These are phyloP conservation scores for Corythoichthys haematopterus DNA, from an alignment of 2,113 vertebrate species.

Conservation along the genomic window DNA sequence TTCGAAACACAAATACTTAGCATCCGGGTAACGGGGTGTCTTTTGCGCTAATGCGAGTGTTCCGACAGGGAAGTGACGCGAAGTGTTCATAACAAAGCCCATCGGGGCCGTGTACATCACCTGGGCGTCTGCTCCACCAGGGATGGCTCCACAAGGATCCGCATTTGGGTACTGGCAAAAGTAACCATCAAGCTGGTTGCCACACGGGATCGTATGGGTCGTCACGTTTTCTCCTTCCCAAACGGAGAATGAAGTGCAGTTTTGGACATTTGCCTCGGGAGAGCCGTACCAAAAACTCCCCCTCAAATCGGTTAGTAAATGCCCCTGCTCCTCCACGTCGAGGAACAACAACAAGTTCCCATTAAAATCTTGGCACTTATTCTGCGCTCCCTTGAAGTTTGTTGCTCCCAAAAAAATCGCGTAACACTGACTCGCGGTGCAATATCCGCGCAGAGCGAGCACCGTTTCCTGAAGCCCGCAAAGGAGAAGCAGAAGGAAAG, in stretches of 20 bases:
- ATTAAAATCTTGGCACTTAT: rapidly evolving
- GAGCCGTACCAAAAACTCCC: slow-evolving; percentile 30
- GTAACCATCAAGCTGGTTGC: slow-evolving; percentile 6
- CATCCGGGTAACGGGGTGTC: neutral
- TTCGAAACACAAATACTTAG: neutral
- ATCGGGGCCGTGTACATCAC: neutral
- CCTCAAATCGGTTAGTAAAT: rapidly evolving
- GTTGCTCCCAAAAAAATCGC: neutral
- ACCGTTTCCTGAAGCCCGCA: slow-evolving; percentile 18
- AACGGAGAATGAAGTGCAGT: slow-evolving; percentile 14
- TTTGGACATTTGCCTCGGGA: neutral
- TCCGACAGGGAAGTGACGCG: neutral
- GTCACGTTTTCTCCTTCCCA: neutral
- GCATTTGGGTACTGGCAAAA: slow-evolving; percentile 7
- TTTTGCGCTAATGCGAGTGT: neutral
- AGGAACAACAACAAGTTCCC: neutral
- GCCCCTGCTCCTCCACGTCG: rapidly evolving
- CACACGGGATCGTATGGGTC: neutral
- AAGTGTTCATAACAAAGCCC: neutral
- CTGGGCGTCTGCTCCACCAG: rapidly evolving
- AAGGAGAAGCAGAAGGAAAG: slow-evolving; percentile 14
- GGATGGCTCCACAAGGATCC: rapidly evolving
- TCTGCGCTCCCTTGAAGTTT: slow-evolving; percentile 5
- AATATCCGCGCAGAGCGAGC: slow-evolving; percentile 4
- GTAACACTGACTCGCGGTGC: slow-evolving; percentile 17